These are phyloP conservation scores for Sarcoramphus papa DNA, from an alignment of 2,797 vertebrate genomes.

Conservation along the genomic window DNA sequence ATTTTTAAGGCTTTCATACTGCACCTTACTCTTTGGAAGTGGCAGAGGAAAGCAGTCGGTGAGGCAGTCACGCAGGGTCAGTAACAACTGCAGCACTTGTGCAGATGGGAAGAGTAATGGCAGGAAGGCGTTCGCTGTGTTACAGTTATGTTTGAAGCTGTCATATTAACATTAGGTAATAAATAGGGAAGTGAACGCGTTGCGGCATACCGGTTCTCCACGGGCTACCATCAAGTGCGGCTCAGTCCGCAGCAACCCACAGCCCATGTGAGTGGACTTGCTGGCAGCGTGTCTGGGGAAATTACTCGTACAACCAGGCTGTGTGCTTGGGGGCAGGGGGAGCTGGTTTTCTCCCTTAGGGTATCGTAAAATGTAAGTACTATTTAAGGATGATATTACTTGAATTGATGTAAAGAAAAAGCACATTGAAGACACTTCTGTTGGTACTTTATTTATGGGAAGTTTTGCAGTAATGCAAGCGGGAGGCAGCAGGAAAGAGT, in stretches of 20 bases:
- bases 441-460: neutral
- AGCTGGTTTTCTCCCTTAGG: neutral
- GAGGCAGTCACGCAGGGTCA: neutral
- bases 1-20: neutral
- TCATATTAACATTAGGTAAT: neutral
- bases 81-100: neutral
- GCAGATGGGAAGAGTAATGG: neutral
- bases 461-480: neutral
- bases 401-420: neutral
- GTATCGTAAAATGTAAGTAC: neutral
- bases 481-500: neutral
- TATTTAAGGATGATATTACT: neutral
- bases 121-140: neutral
- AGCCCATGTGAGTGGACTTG: neutral
- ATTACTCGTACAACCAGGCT: neutral
- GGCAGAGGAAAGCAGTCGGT: neutral
- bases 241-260: neutral
- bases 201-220: neutral
- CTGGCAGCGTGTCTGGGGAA: neutral
- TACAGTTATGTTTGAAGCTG: neutral
- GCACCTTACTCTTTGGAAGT: neutral
- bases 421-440: neutral
- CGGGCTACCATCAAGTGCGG: neutral
- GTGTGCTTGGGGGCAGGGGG: fast-evolving
- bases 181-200: fast-evolving